phyloP scores from a whole-genome alignment of 2,888 invertebrate genomes.

The Andrena fulva region DNA sequence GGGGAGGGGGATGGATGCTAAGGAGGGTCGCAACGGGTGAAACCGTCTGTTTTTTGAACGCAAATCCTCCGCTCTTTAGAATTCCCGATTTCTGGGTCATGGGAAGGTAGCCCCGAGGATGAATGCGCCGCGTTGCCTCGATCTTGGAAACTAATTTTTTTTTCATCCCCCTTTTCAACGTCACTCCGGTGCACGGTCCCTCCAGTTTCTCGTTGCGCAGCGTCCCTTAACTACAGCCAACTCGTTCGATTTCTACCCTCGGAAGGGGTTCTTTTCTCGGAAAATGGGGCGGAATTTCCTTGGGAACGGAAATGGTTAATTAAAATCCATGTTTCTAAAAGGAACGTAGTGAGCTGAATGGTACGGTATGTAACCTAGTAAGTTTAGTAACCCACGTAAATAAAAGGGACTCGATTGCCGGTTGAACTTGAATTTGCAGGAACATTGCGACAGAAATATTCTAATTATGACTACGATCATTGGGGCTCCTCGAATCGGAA shows the following conservation, averaged over 20 bases:
- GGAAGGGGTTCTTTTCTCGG: constrained; percentile 61
- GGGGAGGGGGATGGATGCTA: constrained; percentile 61
- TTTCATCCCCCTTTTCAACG: constrained; percentile 52
- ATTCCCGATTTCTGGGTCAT: constrained; percentile 83
- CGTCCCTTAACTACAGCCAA: constrained; percentile 49
- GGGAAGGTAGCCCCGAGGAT: constrained; percentile 77
- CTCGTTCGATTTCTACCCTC: constrained; percentile 64
- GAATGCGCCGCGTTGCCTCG: constrained; percentile 75
- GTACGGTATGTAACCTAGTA: not conserved
- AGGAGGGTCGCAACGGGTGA: constrained; percentile 77
- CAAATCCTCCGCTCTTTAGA: constrained; percentile 80
- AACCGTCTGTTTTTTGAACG: constrained; percentile 79
- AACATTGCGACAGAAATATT: not conserved
- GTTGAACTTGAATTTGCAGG: not conserved
- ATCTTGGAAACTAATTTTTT: constrained; percentile 82
- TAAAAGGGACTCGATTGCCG: not conserved
- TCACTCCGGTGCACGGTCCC: constrained; percentile 12
- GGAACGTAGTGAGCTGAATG: not conserved
- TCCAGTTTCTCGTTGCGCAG: constrained; percentile 44
- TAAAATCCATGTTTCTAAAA: not conserved
- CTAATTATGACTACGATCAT: not conserved
- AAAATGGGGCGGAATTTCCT: constrained; percentile 2
- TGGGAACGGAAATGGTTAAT: constrained; percentile 14
- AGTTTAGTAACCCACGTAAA: not conserved
- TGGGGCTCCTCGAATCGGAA: not conserved